phyloP scores from a whole-genome alignment of 2,797 vertebrate species.

The Pseudochromis fuscus region DNA sequence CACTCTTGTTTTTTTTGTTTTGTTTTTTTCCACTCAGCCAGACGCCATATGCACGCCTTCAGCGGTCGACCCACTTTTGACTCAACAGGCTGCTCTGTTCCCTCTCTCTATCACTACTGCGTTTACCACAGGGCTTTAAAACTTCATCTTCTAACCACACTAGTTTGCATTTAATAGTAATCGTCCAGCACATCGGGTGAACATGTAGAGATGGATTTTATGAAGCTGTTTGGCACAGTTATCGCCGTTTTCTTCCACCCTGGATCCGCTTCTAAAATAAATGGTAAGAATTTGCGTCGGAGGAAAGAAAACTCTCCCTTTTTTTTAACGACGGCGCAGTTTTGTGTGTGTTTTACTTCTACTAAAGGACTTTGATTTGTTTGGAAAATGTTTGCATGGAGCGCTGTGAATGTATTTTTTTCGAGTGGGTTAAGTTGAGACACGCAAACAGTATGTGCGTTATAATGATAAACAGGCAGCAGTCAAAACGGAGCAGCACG shows the following conservation, averaged over 20 bases:
- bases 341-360: not conserved
- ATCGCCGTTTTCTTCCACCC: constrained; percentile 82
- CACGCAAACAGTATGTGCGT: not conserved
- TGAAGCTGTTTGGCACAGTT: constrained; percentile 83
- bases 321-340: not conserved
- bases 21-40: constrained; percentile 12
- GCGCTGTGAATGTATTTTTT: not conserved
- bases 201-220: constrained; percentile 87
- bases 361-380: not conserved
- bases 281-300: constrained; percentile 75
- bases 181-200: constrained; percentile 53
- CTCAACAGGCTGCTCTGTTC: constrained; percentile 28
- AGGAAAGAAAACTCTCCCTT: not conserved
- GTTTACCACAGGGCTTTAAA: constrained; percentile 1
- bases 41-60: constrained; percentile 70
- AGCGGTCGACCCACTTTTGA: constrained; percentile 51
- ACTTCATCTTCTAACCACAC: not conserved
- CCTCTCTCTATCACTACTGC: constrained; percentile 21
- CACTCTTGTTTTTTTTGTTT: constrained; percentile 2
- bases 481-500: constrained; percentile 20
- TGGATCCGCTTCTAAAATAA: constrained; percentile 78
- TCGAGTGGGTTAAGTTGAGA: not conserved
- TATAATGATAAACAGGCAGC: constrained; percentile 35
- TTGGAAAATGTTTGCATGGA: not conserved
- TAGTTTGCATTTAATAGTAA: not conserved